Conservation (phyloP, 2,888 invertebrate species). For the Anthophora plumipes region DNA sequence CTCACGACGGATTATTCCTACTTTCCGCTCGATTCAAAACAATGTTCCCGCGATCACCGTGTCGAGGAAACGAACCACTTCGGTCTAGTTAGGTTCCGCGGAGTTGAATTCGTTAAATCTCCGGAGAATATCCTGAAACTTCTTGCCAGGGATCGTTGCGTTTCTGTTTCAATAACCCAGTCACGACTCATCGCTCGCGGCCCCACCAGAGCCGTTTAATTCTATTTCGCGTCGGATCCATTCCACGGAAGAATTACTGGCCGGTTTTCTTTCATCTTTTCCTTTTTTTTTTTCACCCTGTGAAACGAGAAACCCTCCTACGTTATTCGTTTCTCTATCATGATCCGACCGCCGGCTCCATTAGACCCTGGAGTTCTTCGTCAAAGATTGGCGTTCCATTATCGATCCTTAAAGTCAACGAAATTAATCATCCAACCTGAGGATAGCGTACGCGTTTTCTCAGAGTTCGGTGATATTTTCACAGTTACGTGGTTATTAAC, state of each 20-base stretch:
- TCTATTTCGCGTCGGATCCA: conserved; percentile 49
- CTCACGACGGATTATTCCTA: neutral
- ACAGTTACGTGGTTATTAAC: conserved; percentile 24
- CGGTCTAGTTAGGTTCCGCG: neutral
- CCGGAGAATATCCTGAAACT: conserved; percentile 48
- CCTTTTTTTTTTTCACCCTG: conserved; percentile 7
- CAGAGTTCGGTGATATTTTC: conserved; percentile 10
- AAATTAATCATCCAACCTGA: conserved; percentile 35
- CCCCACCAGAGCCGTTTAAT: conserved; percentile 52
- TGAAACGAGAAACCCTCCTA: conserved; percentile 11
- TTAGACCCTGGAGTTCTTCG: conserved; percentile 27
- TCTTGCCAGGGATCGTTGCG: conserved; percentile 40
- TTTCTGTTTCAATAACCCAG: conserved; percentile 56
- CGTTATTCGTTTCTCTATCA: conserved; percentile 42
- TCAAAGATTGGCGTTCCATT: conserved; percentile 30
- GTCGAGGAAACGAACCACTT: conserved; percentile 3
- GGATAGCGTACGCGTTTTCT: neutral
- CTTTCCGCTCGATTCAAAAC: neutral
- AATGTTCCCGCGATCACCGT: conserved; percentile 4
- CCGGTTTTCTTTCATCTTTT: neutral
- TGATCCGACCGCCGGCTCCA: neutral
- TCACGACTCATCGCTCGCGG: conserved; percentile 57
- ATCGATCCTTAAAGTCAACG: conserved; percentile 39
- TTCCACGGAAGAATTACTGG: conserved; percentile 47
- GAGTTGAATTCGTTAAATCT: conserved; percentile 52